phyloP scores from a whole-genome alignment of 2,797 vertebrate genomes.

The Amblyopsis hoosieri region DNA sequence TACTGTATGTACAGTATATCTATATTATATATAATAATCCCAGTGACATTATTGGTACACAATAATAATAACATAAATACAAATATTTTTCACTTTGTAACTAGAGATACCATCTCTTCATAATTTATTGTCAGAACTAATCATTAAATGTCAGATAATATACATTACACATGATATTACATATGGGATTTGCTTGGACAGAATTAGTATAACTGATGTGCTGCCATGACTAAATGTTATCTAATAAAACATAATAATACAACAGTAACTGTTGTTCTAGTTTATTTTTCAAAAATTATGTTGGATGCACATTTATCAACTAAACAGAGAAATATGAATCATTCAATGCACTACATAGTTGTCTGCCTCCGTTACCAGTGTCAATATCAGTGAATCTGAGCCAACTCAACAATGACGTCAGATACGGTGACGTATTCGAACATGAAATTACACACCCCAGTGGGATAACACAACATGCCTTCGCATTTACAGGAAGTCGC shows the following conservation, averaged over 20 bases:
- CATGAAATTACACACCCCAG: background rate
- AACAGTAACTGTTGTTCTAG: too few species aligned
- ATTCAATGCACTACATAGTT: too few species aligned
- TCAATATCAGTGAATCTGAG: background rate
- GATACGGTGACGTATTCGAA: background rate
- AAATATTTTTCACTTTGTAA: too few species aligned
- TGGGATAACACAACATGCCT: background rate
- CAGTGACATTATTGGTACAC: constrained; percentile 26
- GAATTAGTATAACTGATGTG: too few species aligned
- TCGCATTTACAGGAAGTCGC: constrained; percentile 8
- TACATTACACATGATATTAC: background rate
- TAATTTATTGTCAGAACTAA: too few species aligned
- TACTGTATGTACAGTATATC: constrained; percentile 10
- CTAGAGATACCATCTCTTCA: too few species aligned
- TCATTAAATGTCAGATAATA: background rate
- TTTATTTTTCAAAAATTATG: too few species aligned
- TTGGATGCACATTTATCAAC: too few species aligned
- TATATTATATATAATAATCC: constrained; percentile 23
- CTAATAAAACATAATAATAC: too few species aligned
- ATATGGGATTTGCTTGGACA: background rate
- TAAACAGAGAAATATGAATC: too few species aligned
- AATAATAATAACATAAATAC: constrained; percentile 10
- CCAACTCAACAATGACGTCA: background rate
- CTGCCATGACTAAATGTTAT: too few species aligned
- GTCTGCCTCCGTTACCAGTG: background rate